Evolutionary conservation across 1,140 invertebrate species (phyloP).

Genomic region (Drosophila orosa): DNA sequence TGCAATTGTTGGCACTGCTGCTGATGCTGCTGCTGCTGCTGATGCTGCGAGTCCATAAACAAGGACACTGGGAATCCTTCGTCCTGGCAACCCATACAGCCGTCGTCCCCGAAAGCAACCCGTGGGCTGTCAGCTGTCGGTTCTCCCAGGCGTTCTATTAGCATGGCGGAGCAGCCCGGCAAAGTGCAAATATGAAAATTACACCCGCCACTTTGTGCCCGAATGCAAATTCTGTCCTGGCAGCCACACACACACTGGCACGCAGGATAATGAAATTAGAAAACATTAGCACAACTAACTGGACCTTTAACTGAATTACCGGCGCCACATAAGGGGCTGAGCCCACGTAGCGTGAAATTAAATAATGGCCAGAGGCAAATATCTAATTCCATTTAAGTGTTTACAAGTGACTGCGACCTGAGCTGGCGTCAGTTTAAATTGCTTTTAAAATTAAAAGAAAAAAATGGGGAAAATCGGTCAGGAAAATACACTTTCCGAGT

Average conservation of each 20-base stretch:
- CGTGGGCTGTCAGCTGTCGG: constrained; percentile 36
- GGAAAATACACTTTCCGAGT: background rate
- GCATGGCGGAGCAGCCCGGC: constrained; percentile 1
- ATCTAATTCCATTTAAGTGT: constrained; percentile 3
- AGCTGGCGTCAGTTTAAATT: background rate
- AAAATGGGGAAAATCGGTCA: background rate
- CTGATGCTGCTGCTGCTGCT: constrained; percentile 7
- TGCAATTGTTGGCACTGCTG: background rate
- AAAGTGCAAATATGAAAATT: constrained; percentile 55
- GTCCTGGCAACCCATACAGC: background rate
- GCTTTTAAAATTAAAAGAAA: background rate
- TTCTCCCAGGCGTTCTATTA: constrained; percentile 47
- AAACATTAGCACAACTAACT: constrained; percentile 64
- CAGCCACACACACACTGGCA: background rate
- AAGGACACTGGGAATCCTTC: constrained; percentile 12
- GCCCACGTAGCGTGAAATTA: constrained; percentile 44
- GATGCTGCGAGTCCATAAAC: constrained; percentile 11
- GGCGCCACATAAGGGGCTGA: background rate
- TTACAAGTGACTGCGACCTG: constrained; percentile 8
- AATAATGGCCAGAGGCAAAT: constrained; percentile 43
- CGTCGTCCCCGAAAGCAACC: constrained; percentile 1
- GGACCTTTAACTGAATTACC: constrained; percentile 56
- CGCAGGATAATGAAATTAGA: constrained; percentile 58
- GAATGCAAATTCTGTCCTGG: constrained; percentile 63
- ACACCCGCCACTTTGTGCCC: constrained; percentile 56